phyloP scores from a whole-genome alignment of 2,113 vertebrate species.

The Typhlomys cinereus region DNA sequence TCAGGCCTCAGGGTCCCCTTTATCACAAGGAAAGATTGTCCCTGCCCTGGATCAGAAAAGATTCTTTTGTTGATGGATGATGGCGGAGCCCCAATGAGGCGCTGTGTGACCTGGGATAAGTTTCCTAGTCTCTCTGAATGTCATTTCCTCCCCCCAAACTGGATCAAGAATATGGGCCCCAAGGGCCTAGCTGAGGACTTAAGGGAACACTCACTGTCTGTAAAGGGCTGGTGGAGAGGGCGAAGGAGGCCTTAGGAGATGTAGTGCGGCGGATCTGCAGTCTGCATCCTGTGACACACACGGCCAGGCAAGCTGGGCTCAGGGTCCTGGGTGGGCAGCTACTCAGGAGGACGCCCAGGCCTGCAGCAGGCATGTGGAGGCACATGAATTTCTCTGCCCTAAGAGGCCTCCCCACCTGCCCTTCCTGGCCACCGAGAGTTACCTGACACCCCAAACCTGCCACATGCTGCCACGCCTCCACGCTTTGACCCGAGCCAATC shows the following conservation, averaged over 20 bases:
- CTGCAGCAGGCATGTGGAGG: neutral
- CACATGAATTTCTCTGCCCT: neutral
- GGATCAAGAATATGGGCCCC: neutral
- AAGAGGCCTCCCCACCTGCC: neutral
- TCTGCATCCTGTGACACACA: neutral
- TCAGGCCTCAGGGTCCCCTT: neutral
- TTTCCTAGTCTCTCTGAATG: neutral
- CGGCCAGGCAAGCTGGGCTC: neutral
- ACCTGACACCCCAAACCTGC: neutral
- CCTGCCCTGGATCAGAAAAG: too few relatives aligned
- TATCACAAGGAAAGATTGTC: neutral
- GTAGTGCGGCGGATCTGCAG: neutral
- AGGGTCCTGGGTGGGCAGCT: constrained; percentile 9
- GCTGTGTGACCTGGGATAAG: neutral
- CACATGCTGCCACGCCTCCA: neutral
- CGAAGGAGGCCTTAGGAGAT: neutral
- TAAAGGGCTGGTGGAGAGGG: neutral
- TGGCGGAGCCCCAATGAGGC: neutral
- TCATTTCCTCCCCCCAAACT: neutral
- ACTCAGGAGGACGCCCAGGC: neutral
- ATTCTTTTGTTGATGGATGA: too few relatives aligned
- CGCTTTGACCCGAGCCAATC: neutral
- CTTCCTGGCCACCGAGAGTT: neutral
- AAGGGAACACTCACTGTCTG: neutral
- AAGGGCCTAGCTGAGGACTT: neutral